Percentiles rank a stretch among this genome's conserved stretches.
phyloP scores from a whole-genome alignment of 2,888 invertebrate genomes.

The Agrochola lychnidis region DNA sequence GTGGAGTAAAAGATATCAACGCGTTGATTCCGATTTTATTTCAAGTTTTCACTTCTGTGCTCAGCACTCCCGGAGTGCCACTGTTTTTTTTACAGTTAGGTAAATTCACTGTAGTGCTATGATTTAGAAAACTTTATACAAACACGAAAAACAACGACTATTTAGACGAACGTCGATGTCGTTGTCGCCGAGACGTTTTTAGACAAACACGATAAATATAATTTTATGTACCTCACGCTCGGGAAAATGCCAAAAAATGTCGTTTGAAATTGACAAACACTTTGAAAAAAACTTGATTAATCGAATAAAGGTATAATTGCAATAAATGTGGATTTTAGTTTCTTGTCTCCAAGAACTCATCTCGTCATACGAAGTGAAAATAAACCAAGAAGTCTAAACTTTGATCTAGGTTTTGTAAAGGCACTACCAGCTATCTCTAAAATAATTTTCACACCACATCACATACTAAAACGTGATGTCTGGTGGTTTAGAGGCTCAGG shows the following conservation, averaged over 20 bases:
- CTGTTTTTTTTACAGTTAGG: neutral
- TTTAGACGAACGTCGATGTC: too few relatives aligned
- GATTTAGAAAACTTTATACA: neutral
- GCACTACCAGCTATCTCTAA: constrained; percentile 8
- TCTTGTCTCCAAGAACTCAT: neutral
- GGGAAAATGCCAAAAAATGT: neutral
- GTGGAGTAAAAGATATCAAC: too few relatives aligned
- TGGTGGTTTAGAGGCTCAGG: constrained; percentile 51
- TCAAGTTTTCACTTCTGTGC: too few relatives aligned
- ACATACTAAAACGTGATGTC: constrained; percentile 56
- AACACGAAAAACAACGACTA: too few relatives aligned
- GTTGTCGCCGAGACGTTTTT: too few relatives aligned
- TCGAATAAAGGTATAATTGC: neutral
- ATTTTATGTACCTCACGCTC: neutral
- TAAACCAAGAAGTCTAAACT: constrained; percentile 1
- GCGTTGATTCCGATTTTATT: too few relatives aligned
- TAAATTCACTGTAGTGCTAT: neutral
- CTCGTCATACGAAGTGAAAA: constrained; percentile 14
- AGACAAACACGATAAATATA: neutral
- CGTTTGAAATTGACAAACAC: neutral
- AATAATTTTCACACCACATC: constrained; percentile 49
- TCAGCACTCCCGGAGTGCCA: too few relatives aligned
- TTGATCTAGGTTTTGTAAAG: constrained; percentile 29
- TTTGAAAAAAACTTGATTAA: neutral
- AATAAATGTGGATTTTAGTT: neutral